Evolutionary conservation across 2,113 vertebrate species (phyloP).

Genomic region (Jaculus jaculus): DNA sequence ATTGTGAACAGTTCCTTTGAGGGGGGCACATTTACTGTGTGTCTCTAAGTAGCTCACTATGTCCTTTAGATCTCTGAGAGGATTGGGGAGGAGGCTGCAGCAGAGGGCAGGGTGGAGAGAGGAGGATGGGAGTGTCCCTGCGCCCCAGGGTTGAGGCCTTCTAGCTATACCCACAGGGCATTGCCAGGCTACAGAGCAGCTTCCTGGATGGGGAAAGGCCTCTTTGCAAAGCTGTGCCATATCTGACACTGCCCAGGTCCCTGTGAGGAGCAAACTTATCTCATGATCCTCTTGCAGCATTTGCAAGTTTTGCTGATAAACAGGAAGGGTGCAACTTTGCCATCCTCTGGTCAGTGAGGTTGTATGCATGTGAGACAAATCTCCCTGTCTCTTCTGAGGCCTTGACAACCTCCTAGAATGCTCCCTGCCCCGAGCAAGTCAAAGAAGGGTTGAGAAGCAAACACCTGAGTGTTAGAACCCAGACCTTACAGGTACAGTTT

Average conservation of each 20-base stretch:
- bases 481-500: too few relatives aligned
- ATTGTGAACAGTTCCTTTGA: not conserved
- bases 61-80: not conserved
- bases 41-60: not conserved
- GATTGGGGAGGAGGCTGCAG: not conserved
- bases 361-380: not conserved
- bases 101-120: not conserved
- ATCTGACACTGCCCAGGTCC: not conserved
- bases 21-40: not conserved
- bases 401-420: not conserved
- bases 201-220: not conserved
- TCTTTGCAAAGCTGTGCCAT: not conserved
- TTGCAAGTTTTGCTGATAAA: constrained; percentile 18
- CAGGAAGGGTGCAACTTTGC: constrained; percentile 11
- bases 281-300: not conserved
- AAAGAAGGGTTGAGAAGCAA: not conserved
- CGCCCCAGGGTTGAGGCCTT: too few relatives aligned
- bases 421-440: not conserved
- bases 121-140: too few relatives aligned
- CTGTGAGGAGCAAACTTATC: not conserved
- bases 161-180: not conserved
- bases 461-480: too few relatives aligned
- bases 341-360: not conserved
- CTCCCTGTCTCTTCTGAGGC: not conserved
- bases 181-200: not conserved